phyloP scores from a whole-genome alignment of 2,113 vertebrate species.

The Vicugna pacos region DNA sequence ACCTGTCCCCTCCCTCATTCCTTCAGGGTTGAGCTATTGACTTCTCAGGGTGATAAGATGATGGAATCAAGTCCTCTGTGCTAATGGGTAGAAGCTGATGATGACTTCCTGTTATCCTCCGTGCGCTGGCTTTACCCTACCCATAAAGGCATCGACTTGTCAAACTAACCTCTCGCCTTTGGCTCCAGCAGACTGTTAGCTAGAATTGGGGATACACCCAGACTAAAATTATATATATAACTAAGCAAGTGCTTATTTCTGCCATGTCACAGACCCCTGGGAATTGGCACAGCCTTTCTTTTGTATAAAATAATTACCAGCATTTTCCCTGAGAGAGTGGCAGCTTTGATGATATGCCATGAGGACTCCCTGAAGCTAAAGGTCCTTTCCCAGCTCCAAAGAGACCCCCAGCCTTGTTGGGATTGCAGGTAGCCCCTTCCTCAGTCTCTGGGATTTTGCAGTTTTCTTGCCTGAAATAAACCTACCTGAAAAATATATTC shows the following conservation, averaged over 20 bases:
- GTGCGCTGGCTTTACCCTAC: neutral
- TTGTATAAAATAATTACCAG: neutral
- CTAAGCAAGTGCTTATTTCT: neutral
- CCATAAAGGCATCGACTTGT: neutral
- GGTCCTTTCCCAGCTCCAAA: neutral
- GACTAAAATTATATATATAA: neutral
- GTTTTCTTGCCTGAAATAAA: slow-evolving; percentile 37
- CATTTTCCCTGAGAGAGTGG: neutral
- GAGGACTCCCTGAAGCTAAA: neutral
- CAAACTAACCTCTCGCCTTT: neutral
- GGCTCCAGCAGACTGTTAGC: neutral
- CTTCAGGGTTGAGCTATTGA: neutral
- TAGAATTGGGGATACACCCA: neutral
- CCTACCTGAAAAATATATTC: slow-evolving; percentile 48
- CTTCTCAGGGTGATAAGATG: neutral
- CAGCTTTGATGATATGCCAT: neutral
- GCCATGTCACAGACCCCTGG: neutral
- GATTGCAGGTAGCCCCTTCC: neutral
- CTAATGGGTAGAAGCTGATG: neutral
- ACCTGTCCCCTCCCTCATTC: neutral
- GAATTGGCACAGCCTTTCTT: neutral
- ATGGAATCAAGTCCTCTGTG: neutral
- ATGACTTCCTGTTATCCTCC: neutral
- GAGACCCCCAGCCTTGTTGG: neutral
- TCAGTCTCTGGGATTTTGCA: neutral